Percentiles rank a stretch among this genome's conserved stretches.
Conservation (phyloP, 2,113 vertebrate genomes). For the Elephantulus edwardii region DNA sequence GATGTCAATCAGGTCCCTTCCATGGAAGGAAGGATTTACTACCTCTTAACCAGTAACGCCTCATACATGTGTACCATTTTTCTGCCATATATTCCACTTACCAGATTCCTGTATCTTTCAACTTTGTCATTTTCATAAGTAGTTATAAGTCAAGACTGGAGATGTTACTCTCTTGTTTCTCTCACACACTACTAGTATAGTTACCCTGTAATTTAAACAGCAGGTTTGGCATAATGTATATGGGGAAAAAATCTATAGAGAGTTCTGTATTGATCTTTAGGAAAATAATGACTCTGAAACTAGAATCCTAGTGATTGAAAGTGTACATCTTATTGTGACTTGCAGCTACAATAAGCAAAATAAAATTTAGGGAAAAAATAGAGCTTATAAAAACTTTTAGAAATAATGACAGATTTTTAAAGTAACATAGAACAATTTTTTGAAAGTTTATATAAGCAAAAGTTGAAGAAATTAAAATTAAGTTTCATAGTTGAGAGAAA, state of each 20-base stretch:
- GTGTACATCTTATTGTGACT: background rate
- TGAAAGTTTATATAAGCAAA: background rate
- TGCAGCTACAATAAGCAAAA: background rate
- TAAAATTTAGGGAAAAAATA: slow-evolving; percentile 4
- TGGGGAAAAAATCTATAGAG: background rate
- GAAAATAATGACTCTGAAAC: background rate
- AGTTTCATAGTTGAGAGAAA: background rate
- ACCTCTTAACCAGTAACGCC: too few species aligned
- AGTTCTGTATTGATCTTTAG: background rate
- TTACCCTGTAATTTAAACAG: background rate
- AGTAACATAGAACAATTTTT: background rate
- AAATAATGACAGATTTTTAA: background rate
- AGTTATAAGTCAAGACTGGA: background rate
- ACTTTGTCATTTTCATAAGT: background rate
- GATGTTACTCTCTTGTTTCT: slow-evolving; percentile 6
- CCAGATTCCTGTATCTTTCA: slow-evolving; percentile 6
- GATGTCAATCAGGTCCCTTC: too few species aligned
- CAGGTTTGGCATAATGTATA: background rate
- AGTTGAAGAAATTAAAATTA: background rate
- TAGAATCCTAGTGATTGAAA: background rate
- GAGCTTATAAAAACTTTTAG: background rate
- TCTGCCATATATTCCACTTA: background rate
- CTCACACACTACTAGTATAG: background rate
- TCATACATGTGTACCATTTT: too few species aligned
- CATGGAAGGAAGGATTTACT: too few species aligned